Evolutionary conservation across 2,797 vertebrate species (phyloP), one percentile per base, ranked within the genome.

Genomic region (Coregonus ussuriensis): DNA sequence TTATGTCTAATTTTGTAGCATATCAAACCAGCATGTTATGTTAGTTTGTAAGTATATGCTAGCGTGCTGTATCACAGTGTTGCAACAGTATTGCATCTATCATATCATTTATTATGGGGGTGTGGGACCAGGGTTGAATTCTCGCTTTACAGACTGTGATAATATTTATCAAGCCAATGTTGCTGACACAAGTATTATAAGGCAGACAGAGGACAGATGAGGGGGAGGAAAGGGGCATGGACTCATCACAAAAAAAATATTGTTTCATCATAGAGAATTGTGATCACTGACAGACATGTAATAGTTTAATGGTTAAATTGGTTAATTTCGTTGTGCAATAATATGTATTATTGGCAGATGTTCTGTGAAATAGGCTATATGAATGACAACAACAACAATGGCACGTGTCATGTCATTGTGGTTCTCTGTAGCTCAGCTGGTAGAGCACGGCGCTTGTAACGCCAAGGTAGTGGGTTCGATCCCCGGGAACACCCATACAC

Each of bases 161-260:
- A 21, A 87, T 91, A 86, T 90, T 90, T 92, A 83, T 91, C 85
- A 88, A 90, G 91, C 80, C 84, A 86, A 74, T 88, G 91, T 91
- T 91, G 91, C 92, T 92, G 89, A 91, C 91, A 87, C 79, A 80
- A 91, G 89, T 90, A 87, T 67, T 67, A 67, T 85, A 89, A 79
- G 90, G 85, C 83, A 88, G 88, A 88, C 87, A 71, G 59, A 84
- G 89, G 89, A 89, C 88, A 86, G 86, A 83, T 31, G 18, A 67
- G 71, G 84, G 14, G 79, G 84, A 75, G 41, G 74, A 80, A 73
- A 72, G 82, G 84, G 89, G 79, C 80, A 72, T 80, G 75, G 87
- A 87, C 76, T 84, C 59, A 81, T 77, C 85, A 83, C 84, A 81
- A 83, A 86, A 81, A 83, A 74, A 74, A 75, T 13, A 52, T 77